Conservation (phyloP, 1,140 invertebrate genomes). For the Portunus trituberculatus region DNA sequence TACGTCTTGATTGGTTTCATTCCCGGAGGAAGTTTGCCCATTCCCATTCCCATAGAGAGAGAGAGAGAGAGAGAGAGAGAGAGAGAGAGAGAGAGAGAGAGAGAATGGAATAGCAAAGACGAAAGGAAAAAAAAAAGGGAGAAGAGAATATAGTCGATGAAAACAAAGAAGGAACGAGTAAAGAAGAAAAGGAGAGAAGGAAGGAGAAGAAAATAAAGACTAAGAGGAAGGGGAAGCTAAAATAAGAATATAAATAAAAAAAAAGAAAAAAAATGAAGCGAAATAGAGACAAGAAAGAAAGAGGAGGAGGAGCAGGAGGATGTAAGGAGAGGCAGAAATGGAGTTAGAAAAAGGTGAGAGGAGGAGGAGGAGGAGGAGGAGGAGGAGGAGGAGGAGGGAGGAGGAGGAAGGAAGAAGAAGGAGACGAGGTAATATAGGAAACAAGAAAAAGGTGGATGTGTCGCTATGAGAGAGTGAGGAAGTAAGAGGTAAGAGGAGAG, state of each 20-base stretch:
- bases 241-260: neutral
- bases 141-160: neutral
- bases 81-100: slow-evolving; percentile 25
- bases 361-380: neutral
- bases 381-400: neutral
- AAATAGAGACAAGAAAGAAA: neutral
- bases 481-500: too few relatives aligned
- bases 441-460: too few relatives aligned
- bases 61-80: slow-evolving; percentile 41
- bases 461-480: too few relatives aligned
- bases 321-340: neutral
- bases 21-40: neutral
- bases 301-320: neutral
- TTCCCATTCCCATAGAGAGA: neutral
- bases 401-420: neutral
- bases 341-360: too few relatives aligned
- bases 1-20: neutral
- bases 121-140: neutral
- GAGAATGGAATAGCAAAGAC: neutral
- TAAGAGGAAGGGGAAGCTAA: neutral
- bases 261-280: neutral
- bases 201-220: neutral
- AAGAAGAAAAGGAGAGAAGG: neutral
- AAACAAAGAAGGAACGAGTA: neutral
- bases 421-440: too few relatives aligned